These are phyloP conservation scores for Xestoiulus laeticollis DNA, from an alignment of 2,888 invertebrate genomes.

Conservation along the genomic window DNA sequence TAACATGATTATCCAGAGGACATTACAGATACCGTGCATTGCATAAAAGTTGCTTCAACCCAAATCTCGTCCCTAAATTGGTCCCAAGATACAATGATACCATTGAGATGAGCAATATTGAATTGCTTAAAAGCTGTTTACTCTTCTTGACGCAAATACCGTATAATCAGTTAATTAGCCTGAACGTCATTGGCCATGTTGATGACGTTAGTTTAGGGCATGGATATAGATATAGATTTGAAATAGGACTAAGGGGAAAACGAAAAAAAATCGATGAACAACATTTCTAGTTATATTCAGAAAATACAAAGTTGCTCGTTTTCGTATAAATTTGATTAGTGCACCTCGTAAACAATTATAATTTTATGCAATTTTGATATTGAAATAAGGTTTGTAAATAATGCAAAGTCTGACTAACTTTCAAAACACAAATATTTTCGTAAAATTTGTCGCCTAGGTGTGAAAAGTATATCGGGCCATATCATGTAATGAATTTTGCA, in stretches of 20 bases:
- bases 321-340: background rate
- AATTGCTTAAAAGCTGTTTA: slow-evolving; percentile 21
- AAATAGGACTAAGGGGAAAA: background rate
- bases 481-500: too few species aligned
- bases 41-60: background rate
- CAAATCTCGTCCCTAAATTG: background rate
- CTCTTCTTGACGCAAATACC: background rate
- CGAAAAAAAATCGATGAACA: slow-evolving; percentile 2
- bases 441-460: too few species aligned
- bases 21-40: too few species aligned
- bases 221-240: background rate
- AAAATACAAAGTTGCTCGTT: background rate
- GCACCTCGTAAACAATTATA: background rate
- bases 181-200: background rate
- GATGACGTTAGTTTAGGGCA: background rate
- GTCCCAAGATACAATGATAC: background rate
- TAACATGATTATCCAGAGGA: too few species aligned
- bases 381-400: too few species aligned
- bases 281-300: background rate
- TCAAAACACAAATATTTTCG: too few species aligned
- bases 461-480: too few species aligned
- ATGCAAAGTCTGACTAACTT: too few species aligned
- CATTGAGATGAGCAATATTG: background rate
- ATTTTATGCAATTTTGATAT: background rate
- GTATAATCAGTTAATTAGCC: slow-evolving; percentile 16